Base-by-base conservation (phyloP, 2,888 invertebrate genomes). In the Leptothorax acervorum region DNA sequence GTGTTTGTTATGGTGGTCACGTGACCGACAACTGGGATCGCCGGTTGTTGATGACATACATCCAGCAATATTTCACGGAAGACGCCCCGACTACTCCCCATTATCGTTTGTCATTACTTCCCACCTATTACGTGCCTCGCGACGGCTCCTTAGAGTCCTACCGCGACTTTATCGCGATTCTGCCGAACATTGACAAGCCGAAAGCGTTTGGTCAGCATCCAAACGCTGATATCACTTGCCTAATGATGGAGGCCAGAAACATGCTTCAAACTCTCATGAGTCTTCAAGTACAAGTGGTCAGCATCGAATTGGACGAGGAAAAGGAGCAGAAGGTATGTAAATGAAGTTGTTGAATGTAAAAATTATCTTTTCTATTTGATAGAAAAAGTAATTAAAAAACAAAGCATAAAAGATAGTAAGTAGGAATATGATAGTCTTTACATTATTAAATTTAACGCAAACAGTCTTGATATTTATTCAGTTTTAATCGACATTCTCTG, bases 171-270 rank as follows among this genome's bases (percentile, higher is more conserved):
- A 96, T 98, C 88, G 96, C 97, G 88, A 96, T 97, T 93, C 95
- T 98, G 91, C 98, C 98, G 3, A 96, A 95, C 71, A 95, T 96
- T 79, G 98, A 99, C 94, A 97, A 97, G 88, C 98, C 98, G 0
- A 98, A 98, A 95, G 97, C 97, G 0, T 97, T 98, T 91, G 98
- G 98, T 0, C 98, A 98, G 93, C 98, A 98, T 95, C 96, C 97
- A 2, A 98, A 98, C 91, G 98, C 98, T 0, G 98, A 98, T 93
- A 98, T 99, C 87, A 97, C 98, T 5, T 98, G 98, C 0, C 96
- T 98, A 65, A 98, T 98, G 62, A 97, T 97, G 93, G 98, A 98
- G 92, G 97, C 98, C 0, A 95, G 97, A 86, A 95, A 96, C 82
- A 95, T 98, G 94, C 98, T 98, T 92, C 96, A 97, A 76, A 98